Evolutionary conservation across 2,113 vertebrate species (phyloP).

Genomic region (Notarius lentiginosus): DNA sequence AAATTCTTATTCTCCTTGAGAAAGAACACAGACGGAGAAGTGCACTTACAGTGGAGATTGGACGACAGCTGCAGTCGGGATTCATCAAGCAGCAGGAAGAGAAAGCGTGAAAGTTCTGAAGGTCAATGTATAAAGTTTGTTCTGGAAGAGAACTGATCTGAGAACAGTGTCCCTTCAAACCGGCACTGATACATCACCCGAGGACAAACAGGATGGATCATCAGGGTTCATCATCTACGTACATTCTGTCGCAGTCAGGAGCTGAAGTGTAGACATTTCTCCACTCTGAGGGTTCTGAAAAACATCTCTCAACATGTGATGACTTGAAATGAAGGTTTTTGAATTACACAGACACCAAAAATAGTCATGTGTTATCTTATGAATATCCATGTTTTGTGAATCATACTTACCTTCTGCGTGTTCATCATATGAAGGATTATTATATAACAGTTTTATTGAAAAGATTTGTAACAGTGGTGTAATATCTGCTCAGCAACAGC

Average conservation of each 20-base stretch:
- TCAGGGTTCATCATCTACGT: neutral
- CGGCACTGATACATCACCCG: neutral
- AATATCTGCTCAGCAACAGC: neutral
- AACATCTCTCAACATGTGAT: neutral
- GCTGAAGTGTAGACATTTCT: neutral
- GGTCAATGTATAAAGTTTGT: neutral
- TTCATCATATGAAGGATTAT: neutral
- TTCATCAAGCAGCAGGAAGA: neutral
- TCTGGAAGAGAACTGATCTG: neutral
- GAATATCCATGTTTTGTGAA: too few relatives aligned
- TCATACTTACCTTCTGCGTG: too few relatives aligned
- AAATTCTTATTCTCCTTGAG: neutral
- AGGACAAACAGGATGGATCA: neutral
- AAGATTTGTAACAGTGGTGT: neutral
- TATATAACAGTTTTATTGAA: neutral
- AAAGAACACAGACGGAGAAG: neutral
- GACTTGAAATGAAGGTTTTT: neutral
- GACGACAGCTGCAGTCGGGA: neutral
- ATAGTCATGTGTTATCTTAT: neutral
- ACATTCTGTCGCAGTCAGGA: neutral
- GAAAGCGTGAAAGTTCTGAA: neutral
- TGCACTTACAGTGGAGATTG: slow-evolving; percentile 2
- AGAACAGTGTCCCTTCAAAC: neutral
- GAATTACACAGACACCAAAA: neutral
- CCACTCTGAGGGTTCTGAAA: neutral